Evolutionary conservation across 2,113 vertebrate species (phyloP).

Genomic region (Carlito syrichta): DNA sequence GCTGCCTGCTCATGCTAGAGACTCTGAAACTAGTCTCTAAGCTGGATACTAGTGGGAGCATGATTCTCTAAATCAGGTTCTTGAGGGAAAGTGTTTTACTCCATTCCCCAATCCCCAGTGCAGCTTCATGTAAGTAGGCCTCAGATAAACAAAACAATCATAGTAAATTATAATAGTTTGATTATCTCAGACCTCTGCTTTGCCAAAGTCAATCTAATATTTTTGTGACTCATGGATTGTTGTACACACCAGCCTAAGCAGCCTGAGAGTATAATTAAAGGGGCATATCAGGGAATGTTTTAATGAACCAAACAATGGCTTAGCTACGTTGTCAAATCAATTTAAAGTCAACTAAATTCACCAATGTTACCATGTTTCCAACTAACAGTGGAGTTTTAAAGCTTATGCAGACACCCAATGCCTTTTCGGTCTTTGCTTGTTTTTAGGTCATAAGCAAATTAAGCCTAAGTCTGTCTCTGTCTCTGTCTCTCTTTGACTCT

Average conservation of each 20-base stretch:
- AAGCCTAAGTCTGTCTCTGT: not conserved
- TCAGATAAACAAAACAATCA: not conserved
- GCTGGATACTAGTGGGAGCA: not conserved
- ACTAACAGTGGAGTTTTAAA: not conserved
- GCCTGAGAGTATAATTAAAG: not conserved
- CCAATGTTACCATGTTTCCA: not conserved
- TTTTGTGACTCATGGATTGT: not conserved
- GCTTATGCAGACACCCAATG: not conserved
- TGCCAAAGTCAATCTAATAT: not conserved
- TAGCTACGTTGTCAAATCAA: not conserved
- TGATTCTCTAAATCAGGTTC: not conserved
- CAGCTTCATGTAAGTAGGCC: not conserved
- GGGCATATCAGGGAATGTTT: not conserved
- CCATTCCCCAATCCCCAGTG: not conserved
- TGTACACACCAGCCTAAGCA: not conserved
- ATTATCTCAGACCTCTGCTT: not conserved
- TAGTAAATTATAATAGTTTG: not conserved
- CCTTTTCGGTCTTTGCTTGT: not conserved
- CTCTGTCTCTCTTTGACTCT: no score
- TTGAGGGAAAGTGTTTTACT: not conserved
- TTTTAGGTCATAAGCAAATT: not conserved
- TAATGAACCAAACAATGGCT: constrained; percentile 7
- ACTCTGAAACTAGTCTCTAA: constrained; percentile 4
- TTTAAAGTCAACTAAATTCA: constrained; percentile 20
- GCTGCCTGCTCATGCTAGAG: not conserved